These are phyloP conservation scores for Triplophysa dalaica DNA, from an alignment of 2,113 vertebrate genomes.

Conservation along the genomic window DNA sequence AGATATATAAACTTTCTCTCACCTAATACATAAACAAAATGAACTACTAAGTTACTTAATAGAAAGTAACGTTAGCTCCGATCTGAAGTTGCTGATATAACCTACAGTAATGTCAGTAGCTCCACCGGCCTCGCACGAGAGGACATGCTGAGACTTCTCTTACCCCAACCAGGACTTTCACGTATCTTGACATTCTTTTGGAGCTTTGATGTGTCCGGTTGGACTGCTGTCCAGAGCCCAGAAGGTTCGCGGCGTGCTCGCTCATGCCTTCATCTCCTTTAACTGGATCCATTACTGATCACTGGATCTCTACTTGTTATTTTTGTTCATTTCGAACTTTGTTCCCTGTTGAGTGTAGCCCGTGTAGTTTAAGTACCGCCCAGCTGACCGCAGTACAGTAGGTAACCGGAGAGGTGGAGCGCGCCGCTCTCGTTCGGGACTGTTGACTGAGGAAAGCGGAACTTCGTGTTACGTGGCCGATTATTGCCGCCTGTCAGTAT, in stretches of 20 bases:
- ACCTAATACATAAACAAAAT: no score
- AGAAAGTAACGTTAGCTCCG: no score
- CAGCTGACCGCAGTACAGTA: neutral
- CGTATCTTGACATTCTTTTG: slow-evolving; percentile 45
- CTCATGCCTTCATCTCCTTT: slow-evolving; percentile 59
- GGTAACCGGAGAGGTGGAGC: neutral
- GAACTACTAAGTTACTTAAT: no score
- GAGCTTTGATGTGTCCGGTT: neutral
- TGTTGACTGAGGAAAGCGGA: no score
- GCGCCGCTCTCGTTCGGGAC: no score
- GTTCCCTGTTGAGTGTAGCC: neutral
- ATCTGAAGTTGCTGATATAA: no score
- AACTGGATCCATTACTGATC: slow-evolving; percentile 59
- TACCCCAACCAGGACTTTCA: slow-evolving; percentile 67
- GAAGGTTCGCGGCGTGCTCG: slow-evolving; percentile 59
- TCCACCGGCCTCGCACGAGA: no score
- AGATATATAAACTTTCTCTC: no score
- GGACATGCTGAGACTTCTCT: slow-evolving; percentile 30
- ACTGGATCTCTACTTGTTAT: neutral
- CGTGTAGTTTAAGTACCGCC: slow-evolving; percentile 5
- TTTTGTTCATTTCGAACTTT: slow-evolving; percentile 18
- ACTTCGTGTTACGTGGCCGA: no score
- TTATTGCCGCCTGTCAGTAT: no score
- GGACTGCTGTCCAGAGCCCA: slow-evolving; percentile 60
- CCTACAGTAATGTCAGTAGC: no score